These are phyloP conservation scores for Aleiodes alternator DNA, from an alignment of 2,888 invertebrate species.

Conservation along the genomic window DNA sequence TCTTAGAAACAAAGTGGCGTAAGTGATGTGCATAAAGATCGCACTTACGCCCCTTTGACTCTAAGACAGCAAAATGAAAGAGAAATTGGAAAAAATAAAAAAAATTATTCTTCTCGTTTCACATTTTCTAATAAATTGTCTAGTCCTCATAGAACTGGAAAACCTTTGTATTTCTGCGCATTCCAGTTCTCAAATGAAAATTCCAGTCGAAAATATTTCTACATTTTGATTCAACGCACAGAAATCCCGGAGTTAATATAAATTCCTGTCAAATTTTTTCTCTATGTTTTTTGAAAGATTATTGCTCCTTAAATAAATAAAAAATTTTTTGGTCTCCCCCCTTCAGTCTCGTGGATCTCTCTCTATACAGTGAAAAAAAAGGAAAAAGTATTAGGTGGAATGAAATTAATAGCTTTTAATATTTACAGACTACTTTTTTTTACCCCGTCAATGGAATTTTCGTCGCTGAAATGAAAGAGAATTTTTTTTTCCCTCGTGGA, in stretches of 20 bases:
- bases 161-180: too few species aligned
- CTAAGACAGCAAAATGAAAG: too few species aligned
- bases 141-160: too few species aligned
- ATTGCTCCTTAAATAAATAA: background rate
- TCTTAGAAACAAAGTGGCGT: too few species aligned
- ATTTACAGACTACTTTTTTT: conserved; percentile 7
- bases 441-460: background rate
- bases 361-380: background rate
- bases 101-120: too few species aligned
- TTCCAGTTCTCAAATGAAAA: too few species aligned
- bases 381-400: background rate
- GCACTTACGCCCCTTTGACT: too few species aligned
- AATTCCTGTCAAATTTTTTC: conserved; percentile 8
- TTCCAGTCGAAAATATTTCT: too few species aligned
- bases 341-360: background rate
- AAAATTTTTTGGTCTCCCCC: conserved; percentile 1
- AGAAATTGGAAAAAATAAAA: too few species aligned
- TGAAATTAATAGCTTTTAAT: conserved; percentile 20
- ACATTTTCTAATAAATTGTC: too few species aligned
- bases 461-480: conserved; percentile 19
- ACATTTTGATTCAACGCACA: too few species aligned
- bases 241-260: background rate
- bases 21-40: too few species aligned
- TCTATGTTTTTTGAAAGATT: background rate
- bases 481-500: conserved; percentile 19